phyloP scores from a whole-genome alignment of 2,797 vertebrate genomes.

The Clamator glandarius region DNA sequence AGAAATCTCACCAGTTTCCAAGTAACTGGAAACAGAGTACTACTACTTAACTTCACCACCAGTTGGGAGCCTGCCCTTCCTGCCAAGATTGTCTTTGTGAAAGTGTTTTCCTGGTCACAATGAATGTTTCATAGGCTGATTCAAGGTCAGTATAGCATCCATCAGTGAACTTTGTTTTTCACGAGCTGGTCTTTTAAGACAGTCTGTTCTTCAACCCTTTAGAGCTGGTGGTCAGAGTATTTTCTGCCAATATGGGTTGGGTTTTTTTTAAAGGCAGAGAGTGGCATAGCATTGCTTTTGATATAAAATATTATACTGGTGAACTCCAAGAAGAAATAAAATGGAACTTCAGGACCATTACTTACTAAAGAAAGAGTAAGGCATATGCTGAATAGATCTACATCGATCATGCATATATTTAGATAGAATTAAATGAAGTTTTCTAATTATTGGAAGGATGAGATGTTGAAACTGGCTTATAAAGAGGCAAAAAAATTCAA shows the following conservation, averaged over 20 bases:
- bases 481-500: not conserved
- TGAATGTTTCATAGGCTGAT: not conserved
- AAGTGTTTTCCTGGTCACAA: conserved; percentile 1
- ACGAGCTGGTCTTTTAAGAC: not conserved
- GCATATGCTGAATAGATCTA: not conserved
- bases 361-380: not conserved
- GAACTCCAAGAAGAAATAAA: not conserved
- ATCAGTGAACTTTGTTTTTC: conserved; percentile 7
- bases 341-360: not conserved
- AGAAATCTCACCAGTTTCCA: not conserved
- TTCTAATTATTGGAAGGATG: not conserved
- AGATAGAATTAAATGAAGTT: not conserved
- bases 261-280: not conserved
- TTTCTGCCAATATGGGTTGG: not conserved
- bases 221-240: not conserved
- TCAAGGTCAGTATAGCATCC: conserved; percentile 12
- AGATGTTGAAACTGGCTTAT: not conserved
- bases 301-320: not conserved
- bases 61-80: not conserved
- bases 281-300: not conserved
- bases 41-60: not conserved
- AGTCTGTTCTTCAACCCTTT: not conserved
- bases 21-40: not conserved
- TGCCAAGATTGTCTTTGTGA: conserved; percentile 15
- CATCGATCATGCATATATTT: conserved; percentile 24